Evolutionary conservation across 2,113 vertebrate genomes (phyloP), one percentile per base, ranked within the genome.

Genomic region (Pipra filicauda): DNA sequence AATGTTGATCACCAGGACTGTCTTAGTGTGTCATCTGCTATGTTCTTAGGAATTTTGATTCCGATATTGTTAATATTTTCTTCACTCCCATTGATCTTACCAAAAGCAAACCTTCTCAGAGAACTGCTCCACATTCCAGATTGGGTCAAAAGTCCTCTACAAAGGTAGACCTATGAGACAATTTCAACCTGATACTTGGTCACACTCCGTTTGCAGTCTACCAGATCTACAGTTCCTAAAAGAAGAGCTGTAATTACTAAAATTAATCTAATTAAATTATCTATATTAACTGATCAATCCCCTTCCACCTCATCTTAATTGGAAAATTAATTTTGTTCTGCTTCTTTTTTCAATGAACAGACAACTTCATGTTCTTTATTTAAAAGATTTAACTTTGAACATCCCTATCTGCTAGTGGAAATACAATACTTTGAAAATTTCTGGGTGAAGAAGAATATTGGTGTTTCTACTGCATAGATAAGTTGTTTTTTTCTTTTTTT

Each of bases 401-500:
- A 28, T 30, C 2, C 44, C 4, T 16, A 52, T 51, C 18, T 57
- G 4, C 37, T 74, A 39, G 22, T 5, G 26, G 4, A 31, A 67
- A 66, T 22, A 26, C 0, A 30, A 9, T 13, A 61, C 18, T 51
- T 26, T 4, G 7, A 59, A 85, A 83, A 48, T 0, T 23, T 72
- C 75, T 18, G 14, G 27, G 12, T 62, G 9, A 71, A 85, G 9
- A 71, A 85, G 19, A 81, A n/a, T 33, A 13, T 4, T 15, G 5
- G 2, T 57, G 46, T 12, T 75, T 62, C 1, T 57, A 27, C 17
- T 33, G 1, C 22, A 37, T 5, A 59, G 11, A 48, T 17, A 2
- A 31, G 8, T 9, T 27, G 27, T 52, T 28, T 15, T 26, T 51
- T 51, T 51, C 15, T 51, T 27, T 0, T 26, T 24, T 0, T 26